phyloP scores from a whole-genome alignment of 2,888 invertebrate genomes.

The Dusona sp. region DNA sequence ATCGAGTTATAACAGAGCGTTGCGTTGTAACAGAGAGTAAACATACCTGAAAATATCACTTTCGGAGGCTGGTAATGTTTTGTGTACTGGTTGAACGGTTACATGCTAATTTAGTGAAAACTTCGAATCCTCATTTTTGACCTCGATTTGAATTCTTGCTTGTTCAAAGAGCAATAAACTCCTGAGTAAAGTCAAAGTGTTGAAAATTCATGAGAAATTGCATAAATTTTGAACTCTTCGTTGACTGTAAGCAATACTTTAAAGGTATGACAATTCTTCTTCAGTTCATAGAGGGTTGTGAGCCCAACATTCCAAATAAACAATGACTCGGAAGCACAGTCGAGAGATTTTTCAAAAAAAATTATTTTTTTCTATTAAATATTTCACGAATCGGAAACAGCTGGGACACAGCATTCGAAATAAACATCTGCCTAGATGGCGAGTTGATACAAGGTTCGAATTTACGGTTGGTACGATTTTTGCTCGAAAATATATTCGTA shows the following conservation, averaged over 20 bases:
- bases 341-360: background rate
- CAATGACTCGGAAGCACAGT: background rate
- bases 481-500: conserved; percentile 14
- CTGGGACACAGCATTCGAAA: background rate
- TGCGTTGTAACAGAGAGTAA: background rate
- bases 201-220: background rate
- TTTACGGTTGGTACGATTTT: background rate
- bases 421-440: background rate
- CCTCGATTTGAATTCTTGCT: background rate
- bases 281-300: background rate
- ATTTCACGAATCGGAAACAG: background rate
- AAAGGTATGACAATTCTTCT: background rate
- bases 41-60: background rate
- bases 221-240: background rate
- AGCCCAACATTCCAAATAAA: background rate
- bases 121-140: background rate
- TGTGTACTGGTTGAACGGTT: background rate
- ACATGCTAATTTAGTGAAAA: background rate
- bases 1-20: conserved; percentile 10
- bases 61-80: background rate
- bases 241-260: background rate
- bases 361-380: background rate
- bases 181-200: background rate
- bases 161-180: background rate
- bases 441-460: background rate